phyloP scores from a whole-genome alignment of 64 coral and sea anemone species.

The Exaiptasia diaphana region DNA sequence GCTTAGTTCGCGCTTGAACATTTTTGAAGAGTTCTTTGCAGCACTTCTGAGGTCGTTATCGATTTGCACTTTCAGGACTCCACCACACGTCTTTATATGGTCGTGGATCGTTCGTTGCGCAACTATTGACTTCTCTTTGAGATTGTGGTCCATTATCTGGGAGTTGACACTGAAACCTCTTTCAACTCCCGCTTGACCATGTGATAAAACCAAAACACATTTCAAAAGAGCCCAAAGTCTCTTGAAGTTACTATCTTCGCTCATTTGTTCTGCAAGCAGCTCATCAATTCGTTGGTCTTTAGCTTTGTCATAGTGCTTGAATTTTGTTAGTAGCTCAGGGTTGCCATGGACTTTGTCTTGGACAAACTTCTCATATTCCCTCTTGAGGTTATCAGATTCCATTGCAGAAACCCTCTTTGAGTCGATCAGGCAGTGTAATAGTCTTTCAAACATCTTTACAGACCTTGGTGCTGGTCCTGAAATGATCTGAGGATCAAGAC shows the following conservation, averaged over 20 bases:
- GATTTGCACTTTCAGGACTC: conserved; percentile 47
- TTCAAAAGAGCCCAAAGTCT: conserved; percentile 29
- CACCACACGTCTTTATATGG: conserved; percentile 18
- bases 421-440: conserved; percentile 52
- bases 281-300: conserved; percentile 9
- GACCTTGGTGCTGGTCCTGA: conserved; percentile 13
- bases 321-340: conserved; percentile 9
- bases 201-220: conserved; percentile 45
- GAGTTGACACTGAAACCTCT: conserved; percentile 58
- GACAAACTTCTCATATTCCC: conserved; percentile 35
- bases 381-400: conserved; percentile 44
- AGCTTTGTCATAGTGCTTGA: conserved; percentile 19
- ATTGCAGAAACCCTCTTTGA: conserved; percentile 21
- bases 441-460: conserved; percentile 63
- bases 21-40: conserved; percentile 41
- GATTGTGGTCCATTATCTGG: conserved; percentile 46
- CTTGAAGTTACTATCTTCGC: background rate
- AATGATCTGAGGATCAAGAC: conserved; percentile 57
- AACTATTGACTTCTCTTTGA: conserved; percentile 53
- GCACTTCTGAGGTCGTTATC: conserved; percentile 56
- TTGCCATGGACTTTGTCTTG: conserved; percentile 10
- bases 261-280: conserved; percentile 13
- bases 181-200: conserved; percentile 69
- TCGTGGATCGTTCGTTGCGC: conserved; percentile 28
- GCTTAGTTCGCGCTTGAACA: conserved; percentile 4